Percentiles rank a stretch among this genome's conserved stretches.
phyloP scores from a whole-genome alignment of 2,888 invertebrate genomes.

The Polymixis flavicincta region DNA sequence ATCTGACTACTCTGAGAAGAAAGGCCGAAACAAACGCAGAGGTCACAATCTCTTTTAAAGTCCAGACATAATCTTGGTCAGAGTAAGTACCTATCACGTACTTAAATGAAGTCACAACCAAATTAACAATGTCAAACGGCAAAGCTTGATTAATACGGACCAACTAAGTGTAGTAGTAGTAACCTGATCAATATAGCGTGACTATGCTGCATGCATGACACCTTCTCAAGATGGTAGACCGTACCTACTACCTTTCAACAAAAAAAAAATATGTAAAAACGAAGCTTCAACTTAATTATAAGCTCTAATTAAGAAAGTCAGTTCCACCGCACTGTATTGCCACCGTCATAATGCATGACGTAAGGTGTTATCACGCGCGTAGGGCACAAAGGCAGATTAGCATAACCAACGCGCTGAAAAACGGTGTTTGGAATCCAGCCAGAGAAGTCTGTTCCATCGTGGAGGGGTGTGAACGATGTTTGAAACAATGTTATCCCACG shows the following conservation, averaged over 20 bases:
- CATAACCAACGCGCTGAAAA: constrained; percentile 48
- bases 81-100: no score
- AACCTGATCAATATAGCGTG: no score
- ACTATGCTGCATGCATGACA: no score
- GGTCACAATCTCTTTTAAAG: no score
- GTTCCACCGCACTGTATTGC: constrained; percentile 6
- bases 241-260: no score
- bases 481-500: constrained; percentile 16
- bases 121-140: neutral
- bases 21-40: no score
- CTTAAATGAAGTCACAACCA: neutral
- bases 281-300: neutral
- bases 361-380: constrained; percentile 24
- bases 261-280: neutral
- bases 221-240: no score
- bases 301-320: neutral
- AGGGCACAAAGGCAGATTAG: constrained; percentile 55
- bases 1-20: no score
- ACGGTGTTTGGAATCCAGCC: constrained; percentile 14
- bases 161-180: no score
- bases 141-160: neutral
- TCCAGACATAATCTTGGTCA: no score
- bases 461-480: neutral
- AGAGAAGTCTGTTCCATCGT: neutral
- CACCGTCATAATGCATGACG: constrained; percentile 15